A percentile compares a stretch with the other conserved stretches of the same genome.
Evolutionary conservation across 2,888 invertebrate genomes (phyloP).

Genomic region (Amphimallon solstitiale): DNA sequence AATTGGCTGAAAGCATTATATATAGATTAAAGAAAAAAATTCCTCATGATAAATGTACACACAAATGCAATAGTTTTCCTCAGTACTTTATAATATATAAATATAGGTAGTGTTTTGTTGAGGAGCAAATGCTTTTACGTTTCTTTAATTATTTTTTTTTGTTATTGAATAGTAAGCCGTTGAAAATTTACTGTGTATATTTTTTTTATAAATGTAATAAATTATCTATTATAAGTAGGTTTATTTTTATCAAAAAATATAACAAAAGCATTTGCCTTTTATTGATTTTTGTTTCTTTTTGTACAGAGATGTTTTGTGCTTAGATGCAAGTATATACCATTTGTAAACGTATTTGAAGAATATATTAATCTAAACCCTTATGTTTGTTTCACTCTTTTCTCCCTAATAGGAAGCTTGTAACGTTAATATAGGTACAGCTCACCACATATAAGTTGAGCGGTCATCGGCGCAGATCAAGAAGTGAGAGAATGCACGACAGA

Average conservation of each 20-base stretch:
- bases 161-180: conserved; percentile 38
- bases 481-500: too few relatives aligned
- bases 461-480: too few relatives aligned
- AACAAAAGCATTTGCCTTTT: conserved; percentile 51
- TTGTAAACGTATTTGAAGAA: conserved; percentile 61
- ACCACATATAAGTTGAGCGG: too few relatives aligned
- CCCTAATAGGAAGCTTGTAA: too few relatives aligned
- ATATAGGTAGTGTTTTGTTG: conserved; percentile 50
- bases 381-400: too few relatives aligned
- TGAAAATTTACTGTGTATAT: conserved; percentile 31
- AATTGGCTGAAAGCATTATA: conserved; percentile 21
- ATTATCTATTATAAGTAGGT: conserved; percentile 36
- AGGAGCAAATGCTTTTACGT: conserved; percentile 49
- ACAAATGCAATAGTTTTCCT: conserved; percentile 59
- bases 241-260: conserved; percentile 39
- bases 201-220: conserved; percentile 33
- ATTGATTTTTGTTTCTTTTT: conserved; percentile 53
- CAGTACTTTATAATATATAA: conserved; percentile 45
- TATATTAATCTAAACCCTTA: conserved; percentile 53
- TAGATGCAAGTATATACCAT: conserved; percentile 60
- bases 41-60: conserved; percentile 61
- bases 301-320: conserved; percentile 61
- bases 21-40: conserved; percentile 55
- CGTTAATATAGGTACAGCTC: too few relatives aligned
- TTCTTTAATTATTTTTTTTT: conserved; percentile 39